Percentiles rank a stretch among this genome's conserved stretches.
phyloP scores from a whole-genome alignment of 1,140 invertebrate genomes.

The Plutomurus gul region DNA sequence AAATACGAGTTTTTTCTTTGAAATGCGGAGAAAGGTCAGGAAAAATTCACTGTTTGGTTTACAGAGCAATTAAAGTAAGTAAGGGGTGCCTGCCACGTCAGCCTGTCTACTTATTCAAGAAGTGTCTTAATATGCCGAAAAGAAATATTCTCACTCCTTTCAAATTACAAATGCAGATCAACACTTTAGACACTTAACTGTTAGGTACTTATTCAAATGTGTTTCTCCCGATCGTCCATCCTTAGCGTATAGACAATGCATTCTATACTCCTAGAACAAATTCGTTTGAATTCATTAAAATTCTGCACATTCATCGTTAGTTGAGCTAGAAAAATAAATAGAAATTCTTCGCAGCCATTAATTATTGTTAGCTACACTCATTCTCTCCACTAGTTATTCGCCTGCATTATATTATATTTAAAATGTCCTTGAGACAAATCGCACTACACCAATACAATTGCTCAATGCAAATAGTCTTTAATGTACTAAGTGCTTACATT shows the following conservation, averaged over 20 bases:
- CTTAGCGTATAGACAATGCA: too few relatives aligned
- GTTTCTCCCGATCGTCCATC: too few relatives aligned
- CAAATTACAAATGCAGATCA: too few relatives aligned
- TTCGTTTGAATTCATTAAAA: constrained; percentile 14
- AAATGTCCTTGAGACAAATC: not conserved
- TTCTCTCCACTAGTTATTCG: not conserved
- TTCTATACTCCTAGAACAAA: not conserved
- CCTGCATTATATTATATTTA: not conserved
- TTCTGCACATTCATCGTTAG: not conserved
- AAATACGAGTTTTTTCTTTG: not conserved
- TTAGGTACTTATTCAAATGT: too few relatives aligned
- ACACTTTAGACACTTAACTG: too few relatives aligned
- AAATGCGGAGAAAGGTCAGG: not conserved
- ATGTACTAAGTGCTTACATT: too few relatives aligned
- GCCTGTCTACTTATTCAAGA: not conserved
- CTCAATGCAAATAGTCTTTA: too few relatives aligned
- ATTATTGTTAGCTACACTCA: too few relatives aligned
- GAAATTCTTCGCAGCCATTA: too few relatives aligned
- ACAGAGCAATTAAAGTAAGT: constrained; percentile 1
- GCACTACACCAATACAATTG: too few relatives aligned
- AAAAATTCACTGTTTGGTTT: not conserved
- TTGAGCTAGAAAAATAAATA: too few relatives aligned
- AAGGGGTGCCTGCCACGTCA: not conserved
- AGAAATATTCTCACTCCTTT: too few relatives aligned
- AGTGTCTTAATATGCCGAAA: constrained; percentile 8